Conservation (phyloP, 1,140 invertebrate species). For the Capitella teleta region DNA sequence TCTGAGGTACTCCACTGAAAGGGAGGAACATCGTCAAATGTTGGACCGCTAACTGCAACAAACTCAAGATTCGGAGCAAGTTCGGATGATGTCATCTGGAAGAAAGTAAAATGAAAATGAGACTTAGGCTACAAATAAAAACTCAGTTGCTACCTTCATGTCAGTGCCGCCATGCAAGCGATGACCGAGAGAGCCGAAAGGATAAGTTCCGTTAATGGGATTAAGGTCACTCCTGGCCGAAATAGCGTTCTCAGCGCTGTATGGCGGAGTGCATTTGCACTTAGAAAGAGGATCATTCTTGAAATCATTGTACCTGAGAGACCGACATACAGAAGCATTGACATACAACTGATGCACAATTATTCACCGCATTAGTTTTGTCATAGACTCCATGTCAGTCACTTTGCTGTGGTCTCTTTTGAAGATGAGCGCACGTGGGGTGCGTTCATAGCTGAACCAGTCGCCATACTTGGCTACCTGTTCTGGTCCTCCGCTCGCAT, state of each 20-base stretch:
- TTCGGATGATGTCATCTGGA: constrained; percentile 39
- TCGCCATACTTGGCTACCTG: constrained; percentile 54
- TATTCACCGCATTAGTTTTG: constrained; percentile 49
- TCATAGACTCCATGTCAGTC: constrained; percentile 48
- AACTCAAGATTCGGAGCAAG: constrained; percentile 45
- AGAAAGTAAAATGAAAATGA: neutral
- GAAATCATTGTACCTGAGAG: constrained; percentile 57
- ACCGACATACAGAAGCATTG: constrained; percentile 1
- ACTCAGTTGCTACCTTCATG: constrained; percentile 48
- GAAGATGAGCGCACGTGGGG: constrained; percentile 56
- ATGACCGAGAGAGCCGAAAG: constrained; percentile 54
- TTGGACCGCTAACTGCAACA: constrained; percentile 50
- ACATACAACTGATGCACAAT: neutral
- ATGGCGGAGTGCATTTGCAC: constrained; percentile 61
- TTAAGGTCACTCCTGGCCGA: constrained; percentile 60
- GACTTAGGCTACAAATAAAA: neutral
- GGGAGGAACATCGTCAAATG: constrained; percentile 50
- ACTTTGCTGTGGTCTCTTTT: constrained; percentile 50
- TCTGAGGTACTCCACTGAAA: constrained; percentile 63
- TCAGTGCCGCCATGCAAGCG: constrained; percentile 55
- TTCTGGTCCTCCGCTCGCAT: constrained; percentile 48
- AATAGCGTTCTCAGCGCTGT: constrained; percentile 60
- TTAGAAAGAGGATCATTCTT: constrained; percentile 55
- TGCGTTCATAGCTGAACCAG: constrained; percentile 57
- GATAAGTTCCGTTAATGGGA: constrained; percentile 54